Evolutionary conservation across 2,888 invertebrate genomes (phyloP), one percentile per base, ranked within the genome.

Genomic region (Epicampocera succincta): DNA sequence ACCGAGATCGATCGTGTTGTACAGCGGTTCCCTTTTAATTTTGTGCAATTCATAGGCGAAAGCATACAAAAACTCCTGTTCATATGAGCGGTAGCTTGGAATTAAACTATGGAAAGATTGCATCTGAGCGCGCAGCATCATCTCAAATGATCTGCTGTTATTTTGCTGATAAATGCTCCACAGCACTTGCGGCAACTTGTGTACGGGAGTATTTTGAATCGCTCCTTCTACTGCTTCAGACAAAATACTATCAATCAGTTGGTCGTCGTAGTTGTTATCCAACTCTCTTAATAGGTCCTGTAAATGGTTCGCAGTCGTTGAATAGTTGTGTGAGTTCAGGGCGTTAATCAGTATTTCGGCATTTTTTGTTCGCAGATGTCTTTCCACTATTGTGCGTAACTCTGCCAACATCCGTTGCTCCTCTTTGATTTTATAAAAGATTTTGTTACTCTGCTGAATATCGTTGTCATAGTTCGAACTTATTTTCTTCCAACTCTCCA

Each of bases 311-410:
- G 2, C 11, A 15, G 33, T 0, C 8, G 6, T 12, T 12, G 46
- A 19, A 44, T 19, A n/a, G 17, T 61, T 48, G 11, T 33, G 5
- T 0, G 40, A 19, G 29, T n/a, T 48, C 5, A 80, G 3, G 8
- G 56, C 33, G 21, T 54, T 80, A 1, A 29, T 50, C 9, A 80
- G 13, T 3, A 63, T 8, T 15, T 68, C 61, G 0, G 68, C 60
- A 74, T 61, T 73, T 61, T 79, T 68, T 5, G 15, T 33, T 63
- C 68, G 56, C 8, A 80, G 15, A 33, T 74, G 54, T 13, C 56
- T 25, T 63, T 73, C 52, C 9, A 74, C 61, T n/a, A 61, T 61
- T 0, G 5, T 50, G 1, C 54, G 52, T 13, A 80, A 13, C 17
- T 74, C 68, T 0, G 44, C 42, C 13, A 80, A 46, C 4, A 54